phyloP scores from a whole-genome alignment of 2,888 invertebrate genomes.

The Zelleria hepariella region DNA sequence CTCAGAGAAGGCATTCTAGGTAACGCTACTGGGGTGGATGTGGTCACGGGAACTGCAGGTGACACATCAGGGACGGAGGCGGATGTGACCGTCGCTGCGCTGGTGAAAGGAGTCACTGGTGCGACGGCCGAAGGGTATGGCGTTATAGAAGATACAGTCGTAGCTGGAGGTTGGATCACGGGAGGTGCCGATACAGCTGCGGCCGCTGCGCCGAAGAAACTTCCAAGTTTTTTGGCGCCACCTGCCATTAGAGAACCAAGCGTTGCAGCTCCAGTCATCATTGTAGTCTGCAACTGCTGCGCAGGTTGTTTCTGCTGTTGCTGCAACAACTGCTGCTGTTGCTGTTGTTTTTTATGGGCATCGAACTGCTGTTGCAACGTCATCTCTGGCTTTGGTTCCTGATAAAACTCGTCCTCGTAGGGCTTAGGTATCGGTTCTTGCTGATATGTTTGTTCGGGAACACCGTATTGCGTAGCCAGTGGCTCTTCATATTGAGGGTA shows the following conservation, averaged over 20 bases:
- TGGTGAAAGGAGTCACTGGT: slow-evolving; percentile 44
- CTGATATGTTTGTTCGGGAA: slow-evolving; percentile 31
- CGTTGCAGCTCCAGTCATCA: slow-evolving; percentile 60
- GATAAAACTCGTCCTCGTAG: slow-evolving; percentile 23
- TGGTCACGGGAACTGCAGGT: slow-evolving; percentile 47
- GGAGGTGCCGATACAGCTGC: slow-evolving; percentile 54
- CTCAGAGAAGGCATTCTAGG: slow-evolving; percentile 56
- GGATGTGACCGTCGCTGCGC: slow-evolving; percentile 37
- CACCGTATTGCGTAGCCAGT: slow-evolving; percentile 18
- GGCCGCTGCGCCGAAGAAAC: slow-evolving; percentile 63
- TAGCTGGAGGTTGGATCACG: slow-evolving; percentile 30
- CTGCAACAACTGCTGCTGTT: slow-evolving; percentile 37
- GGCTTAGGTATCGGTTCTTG: slow-evolving; percentile 14
- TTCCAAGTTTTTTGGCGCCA: slow-evolving; percentile 64
- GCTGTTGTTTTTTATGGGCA: slow-evolving; percentile 28
- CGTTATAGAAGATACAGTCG: slow-evolving; percentile 26
- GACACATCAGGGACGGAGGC: slow-evolving; percentile 58
- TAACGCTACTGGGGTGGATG: slow-evolving; percentile 44
- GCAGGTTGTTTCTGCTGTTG: slow-evolving; percentile 49
- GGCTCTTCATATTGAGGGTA: slow-evolving; percentile 22
- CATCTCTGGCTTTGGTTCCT: slow-evolving; percentile 26
- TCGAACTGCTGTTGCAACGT: slow-evolving; percentile 25
- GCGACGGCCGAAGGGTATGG: slow-evolving; percentile 34
- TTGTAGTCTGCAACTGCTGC: slow-evolving; percentile 54
- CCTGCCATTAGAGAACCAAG: slow-evolving; percentile 65